Evolutionary conservation across 2,888 invertebrate species (phyloP).

Genomic region (Empis stercorea): DNA sequence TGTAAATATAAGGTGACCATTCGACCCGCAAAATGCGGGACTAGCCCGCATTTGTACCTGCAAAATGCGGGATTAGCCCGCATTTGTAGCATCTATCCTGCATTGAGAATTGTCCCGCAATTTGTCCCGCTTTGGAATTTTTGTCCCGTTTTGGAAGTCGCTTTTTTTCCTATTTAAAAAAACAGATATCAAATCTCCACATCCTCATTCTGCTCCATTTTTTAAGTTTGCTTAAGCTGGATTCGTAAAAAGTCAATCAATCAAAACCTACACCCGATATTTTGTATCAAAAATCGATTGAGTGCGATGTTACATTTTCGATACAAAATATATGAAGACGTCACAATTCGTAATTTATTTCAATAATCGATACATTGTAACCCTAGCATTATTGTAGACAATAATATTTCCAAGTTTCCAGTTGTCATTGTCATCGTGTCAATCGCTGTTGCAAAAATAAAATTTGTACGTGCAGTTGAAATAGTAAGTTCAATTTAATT

Average conservation of each 20-base stretch:
- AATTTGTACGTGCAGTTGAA: not conserved
- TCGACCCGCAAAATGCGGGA: not conserved
- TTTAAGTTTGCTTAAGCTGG: not conserved
- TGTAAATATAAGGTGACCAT: not conserved
- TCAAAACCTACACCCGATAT: not conserved
- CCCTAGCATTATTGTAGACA: not conserved
- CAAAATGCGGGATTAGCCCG: no score
- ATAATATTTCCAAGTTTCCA: not conserved
- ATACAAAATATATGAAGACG: no score
- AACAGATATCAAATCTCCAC: not conserved
- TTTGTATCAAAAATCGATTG: no score
- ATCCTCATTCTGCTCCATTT: not conserved
- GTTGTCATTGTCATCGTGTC: not conserved
- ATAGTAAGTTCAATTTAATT: not conserved
- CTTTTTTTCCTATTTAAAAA: not conserved
- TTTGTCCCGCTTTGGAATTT: not conserved
- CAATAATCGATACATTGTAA: not conserved
- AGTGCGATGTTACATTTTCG: no score
- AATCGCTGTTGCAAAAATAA: not conserved
- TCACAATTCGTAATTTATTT: no score
- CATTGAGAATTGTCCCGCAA: not conserved
- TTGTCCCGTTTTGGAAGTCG: not conserved
- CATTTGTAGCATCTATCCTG: not conserved
- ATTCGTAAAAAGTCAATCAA: not conserved
- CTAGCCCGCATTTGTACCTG: no score